Evolutionary conservation across 2,113 vertebrate species (phyloP), one percentile per base, ranked within the genome.

Genomic region (Phoxinus phoxinus): DNA sequence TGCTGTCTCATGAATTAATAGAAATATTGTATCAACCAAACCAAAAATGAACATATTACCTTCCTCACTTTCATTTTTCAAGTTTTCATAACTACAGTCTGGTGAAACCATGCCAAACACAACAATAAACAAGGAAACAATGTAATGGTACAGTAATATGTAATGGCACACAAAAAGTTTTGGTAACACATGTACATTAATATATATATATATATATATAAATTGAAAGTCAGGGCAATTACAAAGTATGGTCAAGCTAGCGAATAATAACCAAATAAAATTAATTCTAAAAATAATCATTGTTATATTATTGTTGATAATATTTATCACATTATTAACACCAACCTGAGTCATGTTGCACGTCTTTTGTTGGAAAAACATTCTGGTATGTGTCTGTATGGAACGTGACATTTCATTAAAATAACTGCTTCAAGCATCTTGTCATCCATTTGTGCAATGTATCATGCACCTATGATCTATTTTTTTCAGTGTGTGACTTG

Each of bases 61-160:
- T 3, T 72, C 69, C 10, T 72, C 69, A 6, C 4, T n/a, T 4
- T n/a, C 10, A 11, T 41, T 23, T 56, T 56, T 23, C 4, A 37
- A 11, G 25, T 89, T 89, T 86, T 80, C 82, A 27, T 89, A 89
- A 51, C 84, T 75, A 3, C 37, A 77, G 72, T 88, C 89, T 86
- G 82, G 10, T 25, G 0, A 21, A 35, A 65, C 23, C 85, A 30
- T 67, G 3, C 8, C 27, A 19, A 67, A 32, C 7, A 61, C 58
- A 35, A 69, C 17, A 67, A 71, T 12, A 71, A 71, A 35, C 30
- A 67, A 67, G 21, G 15, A 46, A 46, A 12, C 44, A 46, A 46
- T 46, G 3, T 41, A 21, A 53, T 53, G 48, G 4, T 19, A 51
- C 4, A 19, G 5, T 17, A 19, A 51, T 48, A 15, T 51, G 48